Conservation (phyloP, 2,888 invertebrate species). For the Dynastes tityus region DNA sequence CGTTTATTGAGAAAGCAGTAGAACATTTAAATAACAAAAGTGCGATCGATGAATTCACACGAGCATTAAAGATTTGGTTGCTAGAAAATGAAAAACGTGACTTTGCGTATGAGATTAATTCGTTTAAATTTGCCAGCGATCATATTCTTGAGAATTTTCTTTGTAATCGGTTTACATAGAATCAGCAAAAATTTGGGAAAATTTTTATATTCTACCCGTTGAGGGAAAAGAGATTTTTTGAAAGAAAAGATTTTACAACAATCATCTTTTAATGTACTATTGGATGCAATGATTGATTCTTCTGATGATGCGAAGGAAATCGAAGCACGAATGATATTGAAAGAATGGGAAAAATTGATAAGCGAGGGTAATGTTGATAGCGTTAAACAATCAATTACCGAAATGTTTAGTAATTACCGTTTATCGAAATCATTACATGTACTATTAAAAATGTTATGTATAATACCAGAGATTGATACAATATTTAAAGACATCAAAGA, state of each 20-base stretch:
- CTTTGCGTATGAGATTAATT: constrained; percentile 60
- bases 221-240: too few relatives aligned
- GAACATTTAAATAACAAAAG: constrained; percentile 70
- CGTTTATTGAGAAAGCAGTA: constrained; percentile 74
- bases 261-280: constrained; percentile 62
- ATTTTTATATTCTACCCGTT: too few relatives aligned
- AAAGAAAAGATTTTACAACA: constrained; percentile 62
- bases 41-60: constrained; percentile 70
- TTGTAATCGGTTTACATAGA: constrained; percentile 63
- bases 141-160: constrained; percentile 70
- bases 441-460: constrained; percentile 62
- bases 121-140: constrained; percentile 70
- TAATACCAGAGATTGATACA: constrained; percentile 53
- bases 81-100: constrained; percentile 64
- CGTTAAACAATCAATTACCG: constrained; percentile 61
- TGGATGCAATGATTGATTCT: constrained; percentile 62
- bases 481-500: constrained; percentile 59
- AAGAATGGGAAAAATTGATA: constrained; percentile 51
- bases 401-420: constrained; percentile 66
- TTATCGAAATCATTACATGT: constrained; percentile 64
- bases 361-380: constrained; percentile 61
- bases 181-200: too few relatives aligned
- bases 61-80: constrained; percentile 69
- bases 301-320: constrained; percentile 53
- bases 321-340: constrained; percentile 44